phyloP scores from a whole-genome alignment of 2,797 vertebrate species.

The Neopelma chrysocephalum region DNA sequence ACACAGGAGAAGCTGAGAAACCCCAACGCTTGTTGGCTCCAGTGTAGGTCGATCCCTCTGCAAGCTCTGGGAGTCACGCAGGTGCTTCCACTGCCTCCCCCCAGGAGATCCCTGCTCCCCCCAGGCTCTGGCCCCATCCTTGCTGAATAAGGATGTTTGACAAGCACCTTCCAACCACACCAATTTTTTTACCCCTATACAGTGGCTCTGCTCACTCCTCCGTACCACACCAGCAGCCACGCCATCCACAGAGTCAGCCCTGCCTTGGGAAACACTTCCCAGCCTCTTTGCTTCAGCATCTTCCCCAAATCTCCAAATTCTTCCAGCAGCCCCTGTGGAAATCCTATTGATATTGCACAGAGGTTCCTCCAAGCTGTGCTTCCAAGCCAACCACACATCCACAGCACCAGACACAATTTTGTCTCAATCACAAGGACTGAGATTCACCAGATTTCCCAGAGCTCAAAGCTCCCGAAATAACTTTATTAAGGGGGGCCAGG shows the following conservation, averaged over 20 bases:
- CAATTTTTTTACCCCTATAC: background rate
- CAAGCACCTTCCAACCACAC: background rate
- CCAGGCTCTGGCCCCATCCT: background rate
- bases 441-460: background rate
- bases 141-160: background rate
- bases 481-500: background rate
- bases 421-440: background rate
- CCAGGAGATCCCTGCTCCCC: background rate
- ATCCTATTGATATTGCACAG: background rate
- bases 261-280: background rate
- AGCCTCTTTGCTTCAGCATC: background rate
- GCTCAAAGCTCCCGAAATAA: background rate
- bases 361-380: background rate
- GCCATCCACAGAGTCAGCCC: background rate
- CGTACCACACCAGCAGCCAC: background rate
- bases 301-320: background rate
- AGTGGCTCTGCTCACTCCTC: background rate
- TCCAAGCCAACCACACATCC: background rate
- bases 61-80: rapidly evolving
- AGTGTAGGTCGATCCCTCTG: background rate
- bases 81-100: background rate
- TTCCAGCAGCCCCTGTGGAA: background rate
- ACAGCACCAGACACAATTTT: background rate
- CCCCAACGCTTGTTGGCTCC: background rate
- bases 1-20: background rate